Evolutionary conservation across 2,797 vertebrate genomes (phyloP), one percentile per base, ranked within the genome.

Genomic region (Cuniculus paca): DNA sequence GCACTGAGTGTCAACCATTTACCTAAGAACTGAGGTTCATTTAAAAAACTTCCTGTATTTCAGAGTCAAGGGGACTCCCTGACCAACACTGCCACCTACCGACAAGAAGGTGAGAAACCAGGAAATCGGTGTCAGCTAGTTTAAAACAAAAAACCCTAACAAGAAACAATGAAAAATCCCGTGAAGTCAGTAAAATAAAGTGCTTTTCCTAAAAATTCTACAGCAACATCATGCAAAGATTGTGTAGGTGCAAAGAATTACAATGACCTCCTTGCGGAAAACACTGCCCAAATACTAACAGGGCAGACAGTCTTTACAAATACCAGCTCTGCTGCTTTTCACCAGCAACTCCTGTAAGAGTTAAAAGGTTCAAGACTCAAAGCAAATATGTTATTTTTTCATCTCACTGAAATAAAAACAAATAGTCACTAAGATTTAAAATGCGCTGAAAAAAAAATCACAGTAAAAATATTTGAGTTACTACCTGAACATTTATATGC

Each of bases 41-140:
- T 88, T 88, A 84, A 74, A 93, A 95, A 88, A 82, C 34, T 26
- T 90, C 70, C 42, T 54, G 11, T 48, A 60, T 54, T 81, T 87
- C 5, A 54, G 36, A 84, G 52, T 81, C 48, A 94, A 93, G 95
- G 85, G 81, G 78, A 98, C 95, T 97, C 83, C 86, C 97, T 97
- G 91, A 97, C 74, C 88, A 96, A 97, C 87, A 97, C 88, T 95
- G 98, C 98, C 98, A 98, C 95, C 98, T 98, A 97, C 97, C 48
- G 93, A 95, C 42, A 0, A 6, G 0, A 20, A 48, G 45, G 36
- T 87, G 54, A 91, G 91, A 95, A 96, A 81, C 52, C 93, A 79
- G 45, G 48, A 85, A 80, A 78, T 20, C 54, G 70, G 8, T 68
- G 20, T 20, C 52, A 94, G 48, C 16, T 24, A 34, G n/a, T 88